Base-by-base conservation (phyloP, 1,140 invertebrate species). In the Trissolcus basalis region DNA sequence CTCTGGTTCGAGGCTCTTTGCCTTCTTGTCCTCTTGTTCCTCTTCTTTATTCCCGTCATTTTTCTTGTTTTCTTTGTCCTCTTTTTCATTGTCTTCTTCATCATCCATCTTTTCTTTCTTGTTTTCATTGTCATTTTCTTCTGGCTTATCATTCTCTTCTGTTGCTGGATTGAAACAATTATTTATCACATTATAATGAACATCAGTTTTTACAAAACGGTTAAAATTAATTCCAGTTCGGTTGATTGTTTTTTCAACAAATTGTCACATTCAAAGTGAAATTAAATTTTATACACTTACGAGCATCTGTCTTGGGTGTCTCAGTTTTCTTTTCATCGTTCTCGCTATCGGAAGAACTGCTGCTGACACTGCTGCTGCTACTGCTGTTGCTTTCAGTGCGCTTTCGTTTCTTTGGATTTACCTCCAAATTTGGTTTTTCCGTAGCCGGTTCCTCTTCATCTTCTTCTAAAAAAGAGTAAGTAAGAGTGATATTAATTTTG, bases 341-440 rank as follows among this genome's bases (percentile, higher is more conserved):
- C 9, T 65, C 78, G 51, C 83, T 86, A 12, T 82, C 85, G 9
- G 86, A 87, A 7, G 85, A 86, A 70, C 85, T 88, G 13, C 80
- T 84, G 16, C 82, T 87, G 14, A 80, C 84, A 14, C 82, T 87
- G 48, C 84, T 86, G 49, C 85, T 87, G 15, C 78, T 82, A 33
- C 85, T 87, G 45, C 85, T 87, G 35, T 85, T 87, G 48, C 87
- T 88, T 1, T 84, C 79, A 0, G 82, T 82, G 12, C 87, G 80
- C 74, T 87, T 88, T 4, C 87, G 79, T 19, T 88, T 88, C 32
- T 85, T 87, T 4, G 74, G 36, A 69, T 77, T 81, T 11, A 44
- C 13, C 54, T 85, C 83, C 1, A 73, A 65, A 27, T 15, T 12
- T 68, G 82, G 81, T 10, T 64, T 80, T 49, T 79, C 51, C 12